phyloP scores from a whole-genome alignment of 2,113 vertebrate genomes.

The Sapajus apella region DNA sequence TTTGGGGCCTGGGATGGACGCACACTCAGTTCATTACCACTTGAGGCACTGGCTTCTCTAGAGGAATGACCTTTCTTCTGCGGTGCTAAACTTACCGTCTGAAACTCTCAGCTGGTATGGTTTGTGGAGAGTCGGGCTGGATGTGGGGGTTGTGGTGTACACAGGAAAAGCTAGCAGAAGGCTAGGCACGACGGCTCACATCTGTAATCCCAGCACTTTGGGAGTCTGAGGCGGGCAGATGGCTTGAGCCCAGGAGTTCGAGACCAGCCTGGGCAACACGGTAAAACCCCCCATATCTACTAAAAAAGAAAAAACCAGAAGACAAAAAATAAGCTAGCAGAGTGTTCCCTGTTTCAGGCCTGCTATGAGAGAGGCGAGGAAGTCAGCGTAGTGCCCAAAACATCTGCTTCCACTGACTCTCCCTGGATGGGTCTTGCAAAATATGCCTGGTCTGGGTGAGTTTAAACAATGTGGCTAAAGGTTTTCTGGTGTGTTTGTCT shows the following conservation, averaged over 20 bases:
- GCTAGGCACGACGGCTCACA: too few relatives aligned
- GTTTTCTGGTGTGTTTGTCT: not conserved
- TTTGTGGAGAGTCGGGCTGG: not conserved
- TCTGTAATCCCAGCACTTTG: too few relatives aligned
- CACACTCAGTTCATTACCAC: not conserved
- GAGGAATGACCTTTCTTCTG: not conserved
- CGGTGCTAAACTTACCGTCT: not conserved
- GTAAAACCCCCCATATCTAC: too few relatives aligned
- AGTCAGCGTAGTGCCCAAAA: slow-evolving; percentile 98
- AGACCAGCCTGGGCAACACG: too few relatives aligned
- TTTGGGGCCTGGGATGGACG: not conserved
- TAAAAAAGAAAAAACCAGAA: too few relatives aligned
- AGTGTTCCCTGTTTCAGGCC: slow-evolving; percentile 84
- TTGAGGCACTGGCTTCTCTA: not conserved
- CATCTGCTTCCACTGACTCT: slow-evolving; percentile 98
- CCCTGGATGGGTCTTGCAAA: slow-evolving; percentile 98
- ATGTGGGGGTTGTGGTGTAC: not conserved
- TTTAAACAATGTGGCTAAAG: slow-evolving; percentile 34
- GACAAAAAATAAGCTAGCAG: slow-evolving; percentile 17
- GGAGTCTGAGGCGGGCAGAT: too few relatives aligned
- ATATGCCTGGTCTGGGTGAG: slow-evolving; percentile 99
- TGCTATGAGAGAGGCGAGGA: slow-evolving; percentile 98
- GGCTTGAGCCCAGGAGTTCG: too few relatives aligned
- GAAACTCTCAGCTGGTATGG: not conserved
- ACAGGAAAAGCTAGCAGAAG: not conserved